Percentiles rank a stretch among this genome's conserved stretches.
Conservation (phyloP, 2,888 invertebrate genomes). For the Xanthorhoe designata region DNA sequence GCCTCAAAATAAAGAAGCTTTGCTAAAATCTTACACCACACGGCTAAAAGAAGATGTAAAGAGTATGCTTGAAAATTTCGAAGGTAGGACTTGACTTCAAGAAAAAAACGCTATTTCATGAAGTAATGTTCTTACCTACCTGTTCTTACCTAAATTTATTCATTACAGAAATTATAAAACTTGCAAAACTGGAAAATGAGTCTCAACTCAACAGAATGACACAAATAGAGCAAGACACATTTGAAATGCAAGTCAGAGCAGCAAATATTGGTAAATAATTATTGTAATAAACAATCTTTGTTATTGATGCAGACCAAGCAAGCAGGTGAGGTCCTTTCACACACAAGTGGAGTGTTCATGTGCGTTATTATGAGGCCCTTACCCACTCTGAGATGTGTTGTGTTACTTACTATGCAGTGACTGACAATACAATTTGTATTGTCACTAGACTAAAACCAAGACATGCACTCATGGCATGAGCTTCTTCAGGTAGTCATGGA, state of each 20-base stretch:
- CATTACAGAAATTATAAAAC: constrained; percentile 92
- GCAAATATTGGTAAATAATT: constrained; percentile 92
- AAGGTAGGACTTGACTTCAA: constrained; percentile 84
- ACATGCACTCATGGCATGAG: no score
- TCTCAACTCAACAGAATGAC: constrained; percentile 95
- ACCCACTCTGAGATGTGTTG: no score
- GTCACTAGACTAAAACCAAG: no score
- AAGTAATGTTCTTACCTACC: background rate
- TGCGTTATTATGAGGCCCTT: no score
- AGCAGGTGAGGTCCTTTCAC: no score
- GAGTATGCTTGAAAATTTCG: constrained; percentile 98
- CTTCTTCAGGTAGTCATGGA: background rate
- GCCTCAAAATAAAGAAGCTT: constrained; percentile 97
- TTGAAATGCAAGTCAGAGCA: constrained; percentile 98
- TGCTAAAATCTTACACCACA: constrained; percentile 97
- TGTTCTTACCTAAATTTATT: background rate
- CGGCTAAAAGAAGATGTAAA: constrained; percentile 98
- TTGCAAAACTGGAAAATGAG: constrained; percentile 96
- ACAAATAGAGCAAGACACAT: constrained; percentile 97
- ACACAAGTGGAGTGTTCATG: no score
- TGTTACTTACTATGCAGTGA: no score
- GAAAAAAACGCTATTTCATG: background rate
- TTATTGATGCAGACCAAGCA: no score
- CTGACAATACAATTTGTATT: no score
- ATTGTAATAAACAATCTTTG: background rate